Base-by-base conservation (phyloP, 2,797 vertebrate species). In the Sciaenops ocellatus region DNA sequence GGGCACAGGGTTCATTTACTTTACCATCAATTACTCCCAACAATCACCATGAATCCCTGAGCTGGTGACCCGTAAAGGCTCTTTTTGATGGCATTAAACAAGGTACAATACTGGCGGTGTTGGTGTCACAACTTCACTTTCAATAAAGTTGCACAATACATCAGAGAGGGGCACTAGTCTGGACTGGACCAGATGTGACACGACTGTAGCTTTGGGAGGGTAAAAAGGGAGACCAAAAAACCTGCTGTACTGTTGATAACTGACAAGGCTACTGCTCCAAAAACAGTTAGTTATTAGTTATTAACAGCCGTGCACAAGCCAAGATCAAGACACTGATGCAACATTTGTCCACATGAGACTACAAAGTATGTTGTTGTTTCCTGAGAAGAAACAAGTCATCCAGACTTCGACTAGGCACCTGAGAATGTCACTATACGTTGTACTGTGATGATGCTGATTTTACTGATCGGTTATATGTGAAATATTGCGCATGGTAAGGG, bases 21-120 rank as follows among this genome's bases (percentile, higher is more conserved):
- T 91, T 79, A 85, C 76, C 80, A 87, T 81, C 87, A 90, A 92
- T 92, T 92, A 89, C 90, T 78, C 78, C 76, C 60, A 79, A 91
- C 88, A 90, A 91, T 90, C 82, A 75, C 69, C 85, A 86, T 80
- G 78, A 93, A 93, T 90, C 87, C 85, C 71, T 30, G 66, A 76
- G 81, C 73, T 86, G 55, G 86, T 90, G 87, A 93, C 85, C 89
- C 80, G 72, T 89, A 83, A 90, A 84, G 80, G 78, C 78, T 87
- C 73, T 61, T 86, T 91, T 89, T 93, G 72, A 90, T 85, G 90
- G 87, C 74, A 92, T 91, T 91, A 91, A 85, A 70, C 46, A 81
- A 88, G 55, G 59, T 80, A 90, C 86, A 93, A 93, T 87, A 85
- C 75, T 74, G 88, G 80, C 77, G 60, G 83, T 24, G 38, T 65